Evolutionary conservation across 2,113 vertebrate genomes (phyloP), one percentile per base, ranked within the genome.

Genomic region (Notothenia rossii): DNA sequence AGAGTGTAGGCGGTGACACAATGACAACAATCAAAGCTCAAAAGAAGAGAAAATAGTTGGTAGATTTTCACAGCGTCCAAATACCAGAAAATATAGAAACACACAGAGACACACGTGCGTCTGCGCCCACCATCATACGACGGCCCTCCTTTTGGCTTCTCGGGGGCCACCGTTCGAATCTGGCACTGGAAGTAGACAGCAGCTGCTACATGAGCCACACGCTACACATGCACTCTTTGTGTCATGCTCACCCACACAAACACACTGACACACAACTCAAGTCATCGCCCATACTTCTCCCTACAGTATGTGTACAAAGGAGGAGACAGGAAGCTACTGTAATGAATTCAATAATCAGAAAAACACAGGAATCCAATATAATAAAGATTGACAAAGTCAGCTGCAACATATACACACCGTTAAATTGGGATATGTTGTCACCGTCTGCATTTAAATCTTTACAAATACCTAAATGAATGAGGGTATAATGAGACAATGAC

Each of bases 131-230:
- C 49, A 20, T 66, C 17, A 33, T 7, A 49, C 20, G 13, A 46
- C 14, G 12, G 20, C 17, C 46, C 25, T 71, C 61, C 46, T 66
- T 72, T 82, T 81, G 61, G 56, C 76, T 80, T 40, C 65, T 72
- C 55, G 74, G 36, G 5, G 6, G 36, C 64, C 53, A 73, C 33
- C 46, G 13, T 56, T 56, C 10, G 60, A 72, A 85, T 82, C 86
- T 91, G 87, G 81, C 87, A 79, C 49, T 43, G 15, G 71, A 81
- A 79, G 79, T 0, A 61, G 64, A 79, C 66, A 74, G 75, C 91
- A 86, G 85, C 75, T 86, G 88, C 76, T 65, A 43, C 56, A 49
- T 54, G 67, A 58, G 61, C 60, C 53, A 74, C 70, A 74, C 70
- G 85, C 85, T 67, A 79, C 83, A 83, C 69, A 81, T 77, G 72